Evolutionary conservation across 2,888 invertebrate genomes (phyloP), one percentile per base, ranked within the genome.

Genomic region (Andrena praecox): DNA sequence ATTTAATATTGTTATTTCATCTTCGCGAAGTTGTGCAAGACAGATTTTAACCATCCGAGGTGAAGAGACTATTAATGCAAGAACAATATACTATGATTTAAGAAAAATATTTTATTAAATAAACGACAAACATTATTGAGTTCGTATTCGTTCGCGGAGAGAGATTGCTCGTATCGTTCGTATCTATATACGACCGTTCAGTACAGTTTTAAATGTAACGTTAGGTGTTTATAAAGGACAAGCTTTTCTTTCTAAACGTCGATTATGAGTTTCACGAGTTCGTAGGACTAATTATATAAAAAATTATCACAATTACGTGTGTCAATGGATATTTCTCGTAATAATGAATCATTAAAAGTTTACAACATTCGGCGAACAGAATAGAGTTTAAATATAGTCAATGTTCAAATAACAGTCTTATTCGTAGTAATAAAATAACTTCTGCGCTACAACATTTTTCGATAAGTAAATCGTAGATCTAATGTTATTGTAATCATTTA

Each of bases 281-380:
- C 56, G 76, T 56, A 74, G 60, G 77, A 60, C 54, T 76, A 73
- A 75, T 84, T 77, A 87, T 50, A 67, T 60, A 70, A 82, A 35
- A 78, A 35, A 78, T 78, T 86, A 82, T 86, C 85, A 87, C 80
- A 82, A 84, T 62, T 59, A 74, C 74, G 73, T 72, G 33, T 59
- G 78, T 75, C 54, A 50, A 60, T 68, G 67, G 71, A 81, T 85
- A 60, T 80, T 84, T 72, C 74, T 64, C 59, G 80, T 67, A 52
- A 66, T 70, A 74, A 71, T 74, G 42, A 80, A 68, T 75, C 75
- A 62, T 67, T 77, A 78, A 48, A 70, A 33, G 24, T 20, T 78
- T 59, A 52, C 29, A 74, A 60, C 24, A 71, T 50, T 74, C 54
- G 63, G 71, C n/a, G 33, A 82, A 67, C 52, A 72, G 59, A 80